Evolutionary conservation across 2,797 vertebrate genomes (phyloP).

Genomic region (Cossypha caffra): DNA sequence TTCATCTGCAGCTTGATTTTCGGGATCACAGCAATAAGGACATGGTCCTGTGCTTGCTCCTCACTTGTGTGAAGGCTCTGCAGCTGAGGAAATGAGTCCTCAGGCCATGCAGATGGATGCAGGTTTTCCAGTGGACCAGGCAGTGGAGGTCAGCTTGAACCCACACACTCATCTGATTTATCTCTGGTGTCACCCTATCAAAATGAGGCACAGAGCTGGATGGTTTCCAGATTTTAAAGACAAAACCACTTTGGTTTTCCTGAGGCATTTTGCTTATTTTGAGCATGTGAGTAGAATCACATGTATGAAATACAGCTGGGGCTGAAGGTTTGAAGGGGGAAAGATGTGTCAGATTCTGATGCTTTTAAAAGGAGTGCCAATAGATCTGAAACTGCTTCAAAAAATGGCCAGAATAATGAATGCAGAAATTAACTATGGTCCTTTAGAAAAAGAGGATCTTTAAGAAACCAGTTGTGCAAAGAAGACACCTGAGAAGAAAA

Average conservation of each 20-base stretch:
- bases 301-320: neutral
- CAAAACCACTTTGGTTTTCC: neutral
- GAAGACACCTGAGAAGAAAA: neutral
- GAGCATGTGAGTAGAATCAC: neutral
- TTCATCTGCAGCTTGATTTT: neutral
- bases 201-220: neutral
- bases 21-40: fast-evolving
- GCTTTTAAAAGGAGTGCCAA: neutral
- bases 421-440: neutral
- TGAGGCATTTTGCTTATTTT: neutral
- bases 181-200: neutral
- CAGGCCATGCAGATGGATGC: neutral
- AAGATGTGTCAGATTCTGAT: neutral
- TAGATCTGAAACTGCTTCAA: neutral
- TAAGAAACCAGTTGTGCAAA: neutral
- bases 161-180: neutral
- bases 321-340: neutral
- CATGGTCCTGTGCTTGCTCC: neutral
- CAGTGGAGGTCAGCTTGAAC: neutral
- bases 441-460: neutral
- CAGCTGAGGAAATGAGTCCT: neutral
- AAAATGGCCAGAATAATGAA: neutral
- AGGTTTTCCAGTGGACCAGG: neutral
- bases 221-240: neutral
- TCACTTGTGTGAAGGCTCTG: neutral